phyloP scores from a whole-genome alignment of 1,140 invertebrate species.

The Drosophila serrata region DNA sequence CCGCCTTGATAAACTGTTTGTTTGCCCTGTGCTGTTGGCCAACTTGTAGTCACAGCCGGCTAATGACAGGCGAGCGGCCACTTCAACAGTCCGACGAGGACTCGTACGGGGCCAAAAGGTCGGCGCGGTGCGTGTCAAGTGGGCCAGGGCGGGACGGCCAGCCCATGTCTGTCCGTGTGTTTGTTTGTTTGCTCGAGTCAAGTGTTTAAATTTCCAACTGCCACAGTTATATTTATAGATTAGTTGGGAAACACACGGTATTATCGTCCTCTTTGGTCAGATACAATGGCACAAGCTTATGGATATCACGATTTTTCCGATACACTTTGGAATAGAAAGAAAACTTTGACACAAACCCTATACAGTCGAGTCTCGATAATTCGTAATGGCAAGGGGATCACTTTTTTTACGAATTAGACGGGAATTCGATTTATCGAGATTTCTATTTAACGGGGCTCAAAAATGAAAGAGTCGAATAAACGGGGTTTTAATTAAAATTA shows the following conservation, averaged over 20 bases:
- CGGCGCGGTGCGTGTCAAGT: slow-evolving; percentile 44
- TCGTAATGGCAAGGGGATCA: no score
- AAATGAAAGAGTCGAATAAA: no score
- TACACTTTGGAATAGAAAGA: background rate
- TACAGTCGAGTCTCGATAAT: no score
- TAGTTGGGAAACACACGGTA: background rate
- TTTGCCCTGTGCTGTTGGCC: slow-evolving; percentile 44
- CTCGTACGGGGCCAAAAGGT: slow-evolving; percentile 30
- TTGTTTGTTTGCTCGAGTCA: slow-evolving; percentile 12
- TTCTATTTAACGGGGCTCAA: no score
- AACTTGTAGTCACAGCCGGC: slow-evolving; percentile 50
- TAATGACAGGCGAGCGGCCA: slow-evolving; percentile 71
- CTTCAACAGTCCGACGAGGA: slow-evolving; percentile 40
- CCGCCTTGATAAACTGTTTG: slow-evolving; percentile 52
- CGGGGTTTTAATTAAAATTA: no score
- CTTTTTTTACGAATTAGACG: no score
- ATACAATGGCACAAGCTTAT: no score
- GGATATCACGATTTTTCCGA: background rate
- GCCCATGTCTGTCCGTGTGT: slow-evolving; percentile 18
- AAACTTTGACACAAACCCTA: no score
- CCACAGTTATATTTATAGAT: slow-evolving; percentile 45
- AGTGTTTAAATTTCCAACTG: slow-evolving; percentile 77
- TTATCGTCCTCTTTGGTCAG: background rate
- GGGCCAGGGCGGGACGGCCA: slow-evolving; percentile 5
- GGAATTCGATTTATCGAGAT: no score